Base-by-base conservation (phyloP, 2,888 invertebrate species). In the Chrysotoxum bicinctum region DNA sequence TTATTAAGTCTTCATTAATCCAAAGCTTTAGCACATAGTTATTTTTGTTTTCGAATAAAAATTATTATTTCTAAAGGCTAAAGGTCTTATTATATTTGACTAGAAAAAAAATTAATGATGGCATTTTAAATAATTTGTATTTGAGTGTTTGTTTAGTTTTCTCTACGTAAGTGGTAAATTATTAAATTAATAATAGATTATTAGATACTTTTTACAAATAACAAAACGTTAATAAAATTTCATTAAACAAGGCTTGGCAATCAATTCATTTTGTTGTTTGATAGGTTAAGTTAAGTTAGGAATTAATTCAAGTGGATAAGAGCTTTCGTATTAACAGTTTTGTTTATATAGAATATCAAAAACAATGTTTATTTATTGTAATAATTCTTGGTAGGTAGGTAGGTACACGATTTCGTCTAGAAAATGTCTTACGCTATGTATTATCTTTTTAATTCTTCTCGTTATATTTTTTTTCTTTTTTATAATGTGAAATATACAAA, bases 401-500 rank as follows among this genome's bases (percentile, higher is more conserved):
- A 85, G 81, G 85, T 81, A 85, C 81, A 85, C 76, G 69, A 74
- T 78, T 82, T 66, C 54, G 10, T 40, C 32, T 70, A 19, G 35
- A 73, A 66, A 60, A 68, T 56, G n/a, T 62, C 78, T 82, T 86
- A 86, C 12, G 16, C 69, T 54, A 32, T 50, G 37, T 52, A n/a
- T 66, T 56, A 45, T 64, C 32, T 48, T 60, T 66, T 37, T 7
- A 26, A 26, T 26, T 26, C 26, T 58, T 58, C 30, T 54, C 56
- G 19, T 68, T 60, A 26, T 74, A 45, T 50, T 69, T 14, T 16
- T 26, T 62, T 66, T 76, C 30, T 80, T 43, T 68, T 60, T 69
- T 52, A 66, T 74, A 54, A 76, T 86, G 82, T 86, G 83, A 87
- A 87, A 86, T 83, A 87, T 87, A 87, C 87, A 87, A 87, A 87